Base-by-base conservation (phyloP, 2,888 invertebrate species). In the Zygothrica quintamaculata region DNA sequence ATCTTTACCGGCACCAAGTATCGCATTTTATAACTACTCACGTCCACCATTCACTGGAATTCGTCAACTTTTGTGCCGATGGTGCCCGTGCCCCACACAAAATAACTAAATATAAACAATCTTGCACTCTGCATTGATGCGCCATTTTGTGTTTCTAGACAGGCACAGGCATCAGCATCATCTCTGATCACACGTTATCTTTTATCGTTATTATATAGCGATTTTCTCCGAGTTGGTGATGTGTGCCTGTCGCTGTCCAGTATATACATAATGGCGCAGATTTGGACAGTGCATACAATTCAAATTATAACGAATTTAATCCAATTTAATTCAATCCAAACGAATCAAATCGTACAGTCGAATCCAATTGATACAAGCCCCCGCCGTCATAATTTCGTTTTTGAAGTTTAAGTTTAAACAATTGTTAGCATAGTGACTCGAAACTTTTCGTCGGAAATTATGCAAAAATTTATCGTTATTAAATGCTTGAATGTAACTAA, bases 1-100 rank as follows among this genome's bases (percentile, higher is more conserved):
- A 15, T 42, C 72, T 11, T 47, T 66, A 26, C 33, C 58, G 11
- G 68, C 65, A 0, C 85, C 76, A 5, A 84, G 69, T 37, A 84
- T 72, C 11, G 81, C 84, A 0, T 84, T 77, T 48, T 60, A 46
- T 47, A 75, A 77, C 22, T 65, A 78, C 48, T 78, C 85, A 1
- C 34, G 65, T 44, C 66, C 69, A 12, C 65, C 57, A 11, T 52
- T 65, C 9, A 64, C 50, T 18, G 79, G 79, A 61, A 56, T 81
- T n/a, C 65, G 76, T 12, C 73, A 67, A 39, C 51, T 64, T 55
- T 40, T 84, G 4, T 65, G 43, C 18, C 66, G 56, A 18, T 72
- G 72, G 71, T 59, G 40, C 43, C 48, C 16, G 71, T 59, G 40
- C 43, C 48, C 16, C 3, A 8, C 26, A 4, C n/a, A 25, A 37